A percentile compares a stretch with the other conserved stretches of the same genome.
Evolutionary conservation across 2,113 vertebrate species (phyloP).

Genomic region (Myotis yumanensis): DNA sequence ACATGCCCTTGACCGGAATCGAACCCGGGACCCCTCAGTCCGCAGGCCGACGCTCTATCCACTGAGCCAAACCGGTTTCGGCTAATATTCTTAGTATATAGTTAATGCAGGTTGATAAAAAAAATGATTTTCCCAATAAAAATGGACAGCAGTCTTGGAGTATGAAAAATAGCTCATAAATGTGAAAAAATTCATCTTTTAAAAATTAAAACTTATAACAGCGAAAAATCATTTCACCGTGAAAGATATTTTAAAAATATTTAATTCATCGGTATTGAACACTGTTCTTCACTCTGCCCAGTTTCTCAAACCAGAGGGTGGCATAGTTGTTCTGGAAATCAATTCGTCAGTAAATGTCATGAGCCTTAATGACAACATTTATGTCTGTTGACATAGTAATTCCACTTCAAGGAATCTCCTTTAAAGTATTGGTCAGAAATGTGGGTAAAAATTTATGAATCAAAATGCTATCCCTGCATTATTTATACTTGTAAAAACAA

Average conservation of each 20-base stretch:
- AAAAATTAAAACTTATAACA: slow-evolving; percentile 46
- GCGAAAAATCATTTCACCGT: background rate
- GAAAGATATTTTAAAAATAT: background rate
- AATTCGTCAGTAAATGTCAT: background rate
- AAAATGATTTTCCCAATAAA: slow-evolving; percentile 34
- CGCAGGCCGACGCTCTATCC: too few species aligned
- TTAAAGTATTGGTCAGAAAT: slow-evolving; percentile 31
- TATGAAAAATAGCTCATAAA: slow-evolving; percentile 49
- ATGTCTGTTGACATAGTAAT: background rate
- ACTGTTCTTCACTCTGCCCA: background rate
- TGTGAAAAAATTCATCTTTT: slow-evolving; percentile 32
- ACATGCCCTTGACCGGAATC: too few species aligned
- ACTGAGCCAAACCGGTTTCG: too few species aligned
- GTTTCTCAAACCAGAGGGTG: background rate
- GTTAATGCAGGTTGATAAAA: slow-evolving; percentile 48
- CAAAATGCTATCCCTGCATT: background rate
- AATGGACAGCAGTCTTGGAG: background rate
- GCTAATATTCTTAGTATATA: slow-evolving; percentile 46
- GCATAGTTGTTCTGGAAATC: background rate
- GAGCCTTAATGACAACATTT: background rate
- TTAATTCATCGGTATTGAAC: background rate
- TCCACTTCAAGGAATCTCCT: background rate
- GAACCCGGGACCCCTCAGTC: too few species aligned
- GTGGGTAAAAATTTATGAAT: background rate
- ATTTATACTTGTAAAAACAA: background rate